Evolutionary conservation across 1,140 invertebrate genomes (phyloP).

Genomic region (Caenorhabditis remanei): DNA sequence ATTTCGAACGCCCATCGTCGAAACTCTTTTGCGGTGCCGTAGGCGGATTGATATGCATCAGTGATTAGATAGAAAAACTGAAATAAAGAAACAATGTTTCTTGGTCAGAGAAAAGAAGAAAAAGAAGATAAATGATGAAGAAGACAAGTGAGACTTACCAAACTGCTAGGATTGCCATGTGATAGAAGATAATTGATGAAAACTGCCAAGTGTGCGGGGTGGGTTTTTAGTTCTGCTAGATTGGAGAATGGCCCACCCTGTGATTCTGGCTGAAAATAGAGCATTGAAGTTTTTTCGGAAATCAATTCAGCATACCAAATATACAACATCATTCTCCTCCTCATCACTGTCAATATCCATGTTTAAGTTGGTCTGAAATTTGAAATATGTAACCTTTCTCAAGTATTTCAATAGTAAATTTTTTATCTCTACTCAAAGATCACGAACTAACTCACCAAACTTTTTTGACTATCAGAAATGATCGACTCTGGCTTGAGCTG

Average conservation of each 20-base stretch:
- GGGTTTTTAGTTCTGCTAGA: slow-evolving; percentile 77
- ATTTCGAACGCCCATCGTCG: slow-evolving; percentile 97
- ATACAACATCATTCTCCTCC: slow-evolving; percentile 63
- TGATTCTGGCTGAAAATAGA: slow-evolving; percentile 67
- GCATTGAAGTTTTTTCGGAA: slow-evolving; percentile 7
- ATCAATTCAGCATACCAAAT: neutral
- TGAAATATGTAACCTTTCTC: no score
- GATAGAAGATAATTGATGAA: slow-evolving; percentile 90
- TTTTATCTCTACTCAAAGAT: neutral
- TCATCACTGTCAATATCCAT: slow-evolving; percentile 64
- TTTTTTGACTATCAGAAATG: slow-evolving; percentile 37
- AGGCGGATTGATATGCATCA: slow-evolving; percentile 86
- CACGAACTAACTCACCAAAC: slow-evolving; percentile 2
- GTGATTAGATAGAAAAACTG: slow-evolving; percentile 90
- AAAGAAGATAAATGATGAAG: neutral
- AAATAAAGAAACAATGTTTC: neutral
- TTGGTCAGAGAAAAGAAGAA: neutral
- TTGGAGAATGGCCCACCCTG: slow-evolving; percentile 66
- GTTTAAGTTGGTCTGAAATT: slow-evolving; percentile 29
- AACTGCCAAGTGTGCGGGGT: slow-evolving; percentile 87
- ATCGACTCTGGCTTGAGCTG: slow-evolving; percentile 44
- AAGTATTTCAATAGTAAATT: no score
- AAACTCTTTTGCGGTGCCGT: slow-evolving; percentile 85
- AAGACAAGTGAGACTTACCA: slow-evolving; percentile 73
- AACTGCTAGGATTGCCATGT: slow-evolving; percentile 84